Percentiles rank a stretch among this genome's conserved stretches.
Conservation (phyloP, 2,113 vertebrate species). For the Hippoglossus stenolepis region DNA sequence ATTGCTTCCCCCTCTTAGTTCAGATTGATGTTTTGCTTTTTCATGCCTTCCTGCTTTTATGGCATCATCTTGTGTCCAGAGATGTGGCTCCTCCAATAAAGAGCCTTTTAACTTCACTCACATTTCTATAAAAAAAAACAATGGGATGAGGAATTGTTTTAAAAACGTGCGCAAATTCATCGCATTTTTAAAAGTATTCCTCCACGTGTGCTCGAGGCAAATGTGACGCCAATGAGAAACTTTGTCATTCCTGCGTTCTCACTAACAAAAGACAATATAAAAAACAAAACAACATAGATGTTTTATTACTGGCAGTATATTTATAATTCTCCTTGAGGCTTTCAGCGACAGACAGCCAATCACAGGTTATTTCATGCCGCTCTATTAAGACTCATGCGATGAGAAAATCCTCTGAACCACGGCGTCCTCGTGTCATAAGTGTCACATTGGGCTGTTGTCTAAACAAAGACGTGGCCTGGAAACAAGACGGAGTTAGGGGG, state of each 20-base stretch:
- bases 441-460: constrained; percentile 75
- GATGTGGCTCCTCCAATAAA: constrained; percentile 84
- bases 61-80: constrained; percentile 86
- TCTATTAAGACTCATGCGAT: constrained; percentile 62
- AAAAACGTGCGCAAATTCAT: constrained; percentile 67
- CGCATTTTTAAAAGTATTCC: constrained; percentile 41
- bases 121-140: constrained; percentile 78
- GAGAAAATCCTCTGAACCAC: constrained; percentile 66
- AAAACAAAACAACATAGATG: constrained; percentile 41
- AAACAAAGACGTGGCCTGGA: constrained; percentile 79
- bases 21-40: constrained; percentile 86
- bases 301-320: constrained; percentile 68
- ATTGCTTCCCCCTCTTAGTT: constrained; percentile 80
- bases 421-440: constrained; percentile 68
- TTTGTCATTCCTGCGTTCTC: constrained; percentile 20
- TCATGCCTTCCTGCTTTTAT: constrained; percentile 82
- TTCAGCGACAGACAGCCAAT: constrained; percentile 67
- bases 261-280: constrained; percentile 36
- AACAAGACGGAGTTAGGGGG: constrained; percentile 75
- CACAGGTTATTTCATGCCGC: constrained; percentile 60
- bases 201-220: constrained; percentile 16
- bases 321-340: constrained; percentile 72
- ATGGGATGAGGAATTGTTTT: constrained; percentile 70
- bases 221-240: constrained; percentile 21
- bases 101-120: constrained; percentile 83